A percentile compares a stretch with the other conserved stretches of the same genome.
Conservation (phyloP, 2,797 vertebrate species). For the Epinephelus coioides region DNA sequence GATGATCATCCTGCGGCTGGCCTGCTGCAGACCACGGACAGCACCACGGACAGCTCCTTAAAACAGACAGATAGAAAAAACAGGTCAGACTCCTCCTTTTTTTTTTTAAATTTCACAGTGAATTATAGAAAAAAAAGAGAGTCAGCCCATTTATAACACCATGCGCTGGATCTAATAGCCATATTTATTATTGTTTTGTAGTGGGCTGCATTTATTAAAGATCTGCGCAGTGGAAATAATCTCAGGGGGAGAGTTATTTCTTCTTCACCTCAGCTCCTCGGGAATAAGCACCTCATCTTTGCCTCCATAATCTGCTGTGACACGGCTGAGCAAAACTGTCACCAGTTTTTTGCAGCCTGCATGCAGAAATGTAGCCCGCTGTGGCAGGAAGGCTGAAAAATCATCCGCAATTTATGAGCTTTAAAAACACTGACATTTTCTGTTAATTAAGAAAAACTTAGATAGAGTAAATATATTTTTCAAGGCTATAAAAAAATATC, state of each 20-base stretch:
- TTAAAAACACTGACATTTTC: not conserved
- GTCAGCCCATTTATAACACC: not conserved
- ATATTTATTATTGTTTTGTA: not conserved
- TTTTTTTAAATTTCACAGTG: not conserved
- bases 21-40: conserved; percentile 35
- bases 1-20: conserved; percentile 52
- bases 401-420: not conserved
- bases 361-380: conserved; percentile 43
- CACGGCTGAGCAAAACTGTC: conserved; percentile 65
- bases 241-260: not conserved
- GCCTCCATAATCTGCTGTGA: conserved; percentile 69
- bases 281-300: conserved; percentile 55
- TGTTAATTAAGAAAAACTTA: not conserved
- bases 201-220: not conserved
- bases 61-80: not conserved
- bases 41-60: conserved; percentile 72
- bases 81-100: not conserved
- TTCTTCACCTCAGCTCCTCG: conserved; percentile 45
- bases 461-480: not conserved
- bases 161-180: not conserved
- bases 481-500: not conserved
- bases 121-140: not conserved
- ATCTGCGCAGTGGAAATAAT: not conserved
- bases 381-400: conserved; percentile 18
- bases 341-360: conserved; percentile 45